Evolutionary conservation across 1,140 invertebrate species (phyloP).

Genomic region (Lerema accius): DNA sequence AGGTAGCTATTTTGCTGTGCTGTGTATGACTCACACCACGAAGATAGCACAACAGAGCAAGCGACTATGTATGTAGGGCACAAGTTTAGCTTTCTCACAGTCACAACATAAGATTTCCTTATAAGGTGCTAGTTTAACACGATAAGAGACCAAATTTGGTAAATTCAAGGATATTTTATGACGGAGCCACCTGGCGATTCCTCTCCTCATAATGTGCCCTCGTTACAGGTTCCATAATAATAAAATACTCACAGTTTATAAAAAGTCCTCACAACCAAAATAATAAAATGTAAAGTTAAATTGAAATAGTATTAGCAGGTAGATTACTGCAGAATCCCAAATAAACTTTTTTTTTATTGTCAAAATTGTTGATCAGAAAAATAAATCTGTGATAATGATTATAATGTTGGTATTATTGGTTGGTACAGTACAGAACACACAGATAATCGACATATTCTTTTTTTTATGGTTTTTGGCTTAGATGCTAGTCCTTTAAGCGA

Average conservation of each 20-base stretch:
- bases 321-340: too few species aligned
- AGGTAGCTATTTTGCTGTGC: neutral
- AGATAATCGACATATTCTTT: too few species aligned
- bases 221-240: neutral
- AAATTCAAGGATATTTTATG: conserved; percentile 32
- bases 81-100: conserved; percentile 35
- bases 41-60: conserved; percentile 7
- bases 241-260: conserved; percentile 16
- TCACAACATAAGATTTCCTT: conserved; percentile 44
- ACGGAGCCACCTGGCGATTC: conserved; percentile 19
- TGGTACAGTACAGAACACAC: too few species aligned
- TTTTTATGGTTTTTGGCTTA: too few species aligned
- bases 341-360: too few species aligned
- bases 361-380: too few species aligned
- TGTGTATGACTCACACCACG: conserved; percentile 22
- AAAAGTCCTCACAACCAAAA: neutral
- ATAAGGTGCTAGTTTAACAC: conserved; percentile 52
- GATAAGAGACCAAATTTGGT: conserved; percentile 37
- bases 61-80: conserved; percentile 32
- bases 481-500: too few species aligned
- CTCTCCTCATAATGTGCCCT: neutral
- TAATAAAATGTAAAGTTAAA: too few species aligned
- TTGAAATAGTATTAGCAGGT: too few species aligned
- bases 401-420: too few species aligned
- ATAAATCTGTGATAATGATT: too few species aligned